A percentile compares a stretch with the other conserved stretches of the same genome.
These are phyloP conservation scores for Bombyx mandarina DNA, from an alignment of 1,140 invertebrate genomes.

Conservation along the genomic window DNA sequence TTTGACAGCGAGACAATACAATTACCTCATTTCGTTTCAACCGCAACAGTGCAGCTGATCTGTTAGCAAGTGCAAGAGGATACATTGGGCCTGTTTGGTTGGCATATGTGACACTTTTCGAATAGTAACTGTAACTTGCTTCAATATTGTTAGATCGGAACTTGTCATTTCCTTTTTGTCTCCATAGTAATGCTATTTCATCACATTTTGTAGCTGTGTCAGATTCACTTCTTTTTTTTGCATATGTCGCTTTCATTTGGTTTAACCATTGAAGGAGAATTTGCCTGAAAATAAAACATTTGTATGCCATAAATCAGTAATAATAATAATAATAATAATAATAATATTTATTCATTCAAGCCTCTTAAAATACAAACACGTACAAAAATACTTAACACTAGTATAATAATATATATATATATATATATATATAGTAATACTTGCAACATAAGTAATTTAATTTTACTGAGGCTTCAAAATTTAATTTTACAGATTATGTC, in stretches of 20 bases:
- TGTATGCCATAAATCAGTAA: background rate
- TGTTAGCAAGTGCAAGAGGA: constrained; percentile 48
- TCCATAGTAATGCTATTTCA: constrained; percentile 41
- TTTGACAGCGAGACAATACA: background rate
- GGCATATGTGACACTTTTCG: constrained; percentile 48
- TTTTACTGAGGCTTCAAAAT: too few species aligned
- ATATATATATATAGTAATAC: too few species aligned
- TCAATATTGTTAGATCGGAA: constrained; percentile 35
- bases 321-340: background rate
- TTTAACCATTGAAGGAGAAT: constrained; percentile 47
- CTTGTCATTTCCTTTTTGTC: constrained; percentile 49
- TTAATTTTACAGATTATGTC: too few species aligned
- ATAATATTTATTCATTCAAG: too few species aligned
- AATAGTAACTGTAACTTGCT: constrained; percentile 48
- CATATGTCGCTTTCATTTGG: constrained; percentile 43
- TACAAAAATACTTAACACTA: too few species aligned
- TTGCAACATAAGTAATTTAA: too few species aligned
- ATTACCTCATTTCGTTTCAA: constrained; percentile 46
- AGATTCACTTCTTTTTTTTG: constrained; percentile 31
- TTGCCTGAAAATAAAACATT: constrained; percentile 26
- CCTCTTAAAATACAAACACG: too few species aligned
- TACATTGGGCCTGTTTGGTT: constrained; percentile 42
- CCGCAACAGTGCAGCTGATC: constrained; percentile 45
- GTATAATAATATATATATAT: too few species aligned
- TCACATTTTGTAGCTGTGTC: constrained; percentile 50